phyloP scores from a whole-genome alignment of 2,888 invertebrate species.

The Cerastis leucographa region DNA sequence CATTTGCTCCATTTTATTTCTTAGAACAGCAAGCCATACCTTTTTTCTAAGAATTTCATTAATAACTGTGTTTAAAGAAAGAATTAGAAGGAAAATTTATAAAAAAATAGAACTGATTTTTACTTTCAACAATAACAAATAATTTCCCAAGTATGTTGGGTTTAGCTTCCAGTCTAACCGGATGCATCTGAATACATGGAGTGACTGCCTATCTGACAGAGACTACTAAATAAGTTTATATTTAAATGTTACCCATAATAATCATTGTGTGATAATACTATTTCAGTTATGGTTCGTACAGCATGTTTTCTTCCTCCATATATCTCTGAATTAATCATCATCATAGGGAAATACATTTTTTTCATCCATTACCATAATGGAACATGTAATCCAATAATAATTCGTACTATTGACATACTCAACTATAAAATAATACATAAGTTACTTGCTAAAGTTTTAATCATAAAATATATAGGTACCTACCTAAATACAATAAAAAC shows the following conservation, averaged over 20 bases:
- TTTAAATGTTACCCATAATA: neutral
- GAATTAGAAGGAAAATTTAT: slow-evolving; percentile 10
- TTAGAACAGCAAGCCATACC: neutral
- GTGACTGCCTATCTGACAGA: neutral
- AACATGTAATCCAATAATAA: neutral
- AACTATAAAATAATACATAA: neutral
- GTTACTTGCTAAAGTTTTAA: neutral
- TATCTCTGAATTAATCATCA: neutral
- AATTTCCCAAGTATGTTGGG: neutral
- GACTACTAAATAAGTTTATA: neutral
- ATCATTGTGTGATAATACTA: neutral
- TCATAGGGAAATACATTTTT: neutral
- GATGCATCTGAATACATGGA: neutral
- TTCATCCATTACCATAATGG: neutral
- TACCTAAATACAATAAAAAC: neutral
- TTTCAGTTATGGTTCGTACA: neutral
- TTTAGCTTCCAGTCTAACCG: neutral
- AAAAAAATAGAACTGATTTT: neutral
- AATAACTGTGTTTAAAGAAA: neutral
- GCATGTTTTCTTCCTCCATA: neutral
- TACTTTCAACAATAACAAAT: neutral
- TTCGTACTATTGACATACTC: neutral
- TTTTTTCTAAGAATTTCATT: slow-evolving; percentile 4
- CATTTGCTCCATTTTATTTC: slow-evolving; percentile 42
- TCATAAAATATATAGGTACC: neutral